Evolutionary conservation across 2,888 invertebrate species (phyloP).

Genomic region (Pandemis corylana): DNA sequence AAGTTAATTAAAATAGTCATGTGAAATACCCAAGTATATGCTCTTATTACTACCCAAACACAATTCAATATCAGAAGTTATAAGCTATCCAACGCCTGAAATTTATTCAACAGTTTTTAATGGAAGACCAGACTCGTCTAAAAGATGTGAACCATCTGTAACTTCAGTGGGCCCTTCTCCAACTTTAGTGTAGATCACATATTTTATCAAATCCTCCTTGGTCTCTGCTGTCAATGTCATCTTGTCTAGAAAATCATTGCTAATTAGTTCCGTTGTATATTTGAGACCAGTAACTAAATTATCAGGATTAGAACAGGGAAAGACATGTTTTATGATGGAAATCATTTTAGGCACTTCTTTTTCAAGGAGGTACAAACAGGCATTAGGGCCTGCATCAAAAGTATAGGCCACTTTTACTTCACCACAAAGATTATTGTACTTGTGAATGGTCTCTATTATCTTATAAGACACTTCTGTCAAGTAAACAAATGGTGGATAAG

Average conservation of each 20-base stretch:
- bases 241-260: constrained; percentile 55
- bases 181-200: constrained; percentile 92
- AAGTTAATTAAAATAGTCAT: constrained; percentile 16
- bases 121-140: constrained; percentile 64
- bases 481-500: constrained; percentile 97
- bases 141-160: constrained; percentile 65
- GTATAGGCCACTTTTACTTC: constrained; percentile 94
- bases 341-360: constrained; percentile 89
- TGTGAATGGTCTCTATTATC: constrained; percentile 92
- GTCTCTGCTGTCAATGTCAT: constrained; percentile 68
- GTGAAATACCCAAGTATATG: not conserved
- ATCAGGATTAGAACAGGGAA: constrained; percentile 85
- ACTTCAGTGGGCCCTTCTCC: constrained; percentile 90
- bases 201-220: constrained; percentile 87
- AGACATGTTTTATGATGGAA: constrained; percentile 88
- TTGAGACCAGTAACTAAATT: constrained; percentile 68
- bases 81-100: not conserved
- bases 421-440: constrained; percentile 90
- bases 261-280: constrained; percentile 46
- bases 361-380: constrained; percentile 93
- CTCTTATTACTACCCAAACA: constrained; percentile 9
- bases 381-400: constrained; percentile 99
- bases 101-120: constrained; percentile 26
- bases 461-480: constrained; percentile 95
- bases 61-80: not conserved